Conservation (phyloP, 2,888 invertebrate genomes). For the Dasysyrphus tricinctus region DNA sequence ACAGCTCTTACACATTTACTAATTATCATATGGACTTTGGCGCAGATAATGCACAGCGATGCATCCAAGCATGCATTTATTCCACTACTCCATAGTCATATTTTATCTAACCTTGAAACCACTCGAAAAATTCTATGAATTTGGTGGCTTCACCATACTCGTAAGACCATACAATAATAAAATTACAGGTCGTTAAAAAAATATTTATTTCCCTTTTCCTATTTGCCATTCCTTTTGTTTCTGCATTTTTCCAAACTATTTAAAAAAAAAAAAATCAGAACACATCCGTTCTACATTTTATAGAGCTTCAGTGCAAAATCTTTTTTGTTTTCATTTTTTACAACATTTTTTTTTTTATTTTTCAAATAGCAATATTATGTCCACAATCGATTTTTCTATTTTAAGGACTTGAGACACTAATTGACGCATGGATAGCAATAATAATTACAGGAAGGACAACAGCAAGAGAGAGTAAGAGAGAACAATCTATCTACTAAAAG, state of each 20-base stretch:
- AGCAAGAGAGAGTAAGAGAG: background rate
- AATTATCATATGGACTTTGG: slow-evolving; percentile 39
- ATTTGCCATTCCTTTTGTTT: background rate
- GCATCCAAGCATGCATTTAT: slow-evolving; percentile 42
- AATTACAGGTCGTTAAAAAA: slow-evolving; percentile 3
- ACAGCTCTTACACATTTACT: slow-evolving; percentile 30
- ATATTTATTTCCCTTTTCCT: background rate
- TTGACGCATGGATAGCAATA: slow-evolving; percentile 56
- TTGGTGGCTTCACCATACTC: background rate
- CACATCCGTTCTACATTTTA: slow-evolving; percentile 20
- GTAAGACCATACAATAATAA: background rate
- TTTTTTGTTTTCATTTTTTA: too few species aligned
- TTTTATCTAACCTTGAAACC: slow-evolving; percentile 49
- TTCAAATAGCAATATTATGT: slow-evolving; percentile 10
- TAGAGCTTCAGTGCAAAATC: background rate
- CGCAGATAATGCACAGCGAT: slow-evolving; percentile 44
- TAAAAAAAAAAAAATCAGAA: background rate
- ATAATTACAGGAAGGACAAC: slow-evolving; percentile 36
- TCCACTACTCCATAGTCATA: too few species aligned
- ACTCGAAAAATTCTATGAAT: slow-evolving; percentile 24
- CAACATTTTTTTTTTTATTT: too few species aligned
- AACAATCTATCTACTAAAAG: background rate
- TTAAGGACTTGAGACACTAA: slow-evolving; percentile 51
- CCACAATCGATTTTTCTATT: slow-evolving; percentile 18
- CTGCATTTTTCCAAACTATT: background rate